These are phyloP conservation scores for Menidia beryllina DNA, from an alignment of 2,113 vertebrate species.

Conservation along the genomic window DNA sequence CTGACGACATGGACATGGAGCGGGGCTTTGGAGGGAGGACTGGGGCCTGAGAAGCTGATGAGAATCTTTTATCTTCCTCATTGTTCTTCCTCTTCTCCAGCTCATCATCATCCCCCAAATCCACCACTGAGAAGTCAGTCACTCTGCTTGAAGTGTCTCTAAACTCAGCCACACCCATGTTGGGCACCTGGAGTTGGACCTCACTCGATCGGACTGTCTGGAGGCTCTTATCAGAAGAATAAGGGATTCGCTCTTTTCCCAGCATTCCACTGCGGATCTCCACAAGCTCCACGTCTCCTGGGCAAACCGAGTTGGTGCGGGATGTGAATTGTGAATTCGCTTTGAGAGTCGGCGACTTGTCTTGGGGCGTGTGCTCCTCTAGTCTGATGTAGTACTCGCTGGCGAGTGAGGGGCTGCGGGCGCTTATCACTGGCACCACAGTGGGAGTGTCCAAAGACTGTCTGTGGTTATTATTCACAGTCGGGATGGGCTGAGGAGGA, in stretches of 20 bases:
- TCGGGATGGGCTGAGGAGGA: conserved; percentile 82
- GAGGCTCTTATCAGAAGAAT: conserved; percentile 70
- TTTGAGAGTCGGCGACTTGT: conserved; percentile 79
- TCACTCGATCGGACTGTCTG: conserved; percentile 80
- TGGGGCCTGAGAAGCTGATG: conserved; percentile 74
- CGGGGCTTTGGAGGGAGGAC: conserved; percentile 86
- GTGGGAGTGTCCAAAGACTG: conserved; percentile 90
- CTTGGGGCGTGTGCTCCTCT: conserved; percentile 89
- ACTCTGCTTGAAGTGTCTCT: conserved; percentile 79
- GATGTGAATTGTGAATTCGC: conserved; percentile 59
- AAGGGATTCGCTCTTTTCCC: conserved; percentile 76
- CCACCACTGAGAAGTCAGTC: conserved; percentile 83
- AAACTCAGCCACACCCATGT: conserved; percentile 81
- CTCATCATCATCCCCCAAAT: conserved; percentile 78
- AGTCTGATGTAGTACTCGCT: conserved; percentile 93
- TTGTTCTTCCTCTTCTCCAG: conserved; percentile 49
- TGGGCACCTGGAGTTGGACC: conserved; percentile 78
- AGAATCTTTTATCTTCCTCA: conserved; percentile 59
- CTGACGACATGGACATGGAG: conserved; percentile 82
- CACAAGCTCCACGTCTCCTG: conserved; percentile 82
- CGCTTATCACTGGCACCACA: conserved; percentile 91
- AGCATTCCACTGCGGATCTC: conserved; percentile 79
- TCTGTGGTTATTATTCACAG: conserved; percentile 81
- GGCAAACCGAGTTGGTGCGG: conserved; percentile 52
- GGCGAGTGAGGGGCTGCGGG: conserved; percentile 91